A percentile compares a stretch with the other conserved stretches of the same genome.
Conservation (phyloP, 2,888 invertebrate genomes). For the Drosophila ochracea region DNA sequence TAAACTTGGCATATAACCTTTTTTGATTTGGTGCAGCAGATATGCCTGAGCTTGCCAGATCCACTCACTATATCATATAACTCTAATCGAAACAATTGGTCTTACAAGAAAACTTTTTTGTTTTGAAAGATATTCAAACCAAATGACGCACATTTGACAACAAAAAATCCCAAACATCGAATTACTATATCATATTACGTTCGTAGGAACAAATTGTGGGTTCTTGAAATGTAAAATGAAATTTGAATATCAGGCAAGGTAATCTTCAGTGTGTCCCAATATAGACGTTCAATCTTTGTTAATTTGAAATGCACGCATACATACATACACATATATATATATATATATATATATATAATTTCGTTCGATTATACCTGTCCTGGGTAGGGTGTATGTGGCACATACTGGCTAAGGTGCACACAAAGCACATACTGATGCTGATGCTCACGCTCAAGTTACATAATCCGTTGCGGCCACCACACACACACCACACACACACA, state of each 20-base stretch:
- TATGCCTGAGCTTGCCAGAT: neutral
- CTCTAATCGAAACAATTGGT: too few relatives aligned
- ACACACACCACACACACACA: slow-evolving; percentile 4
- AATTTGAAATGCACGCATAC: neutral
- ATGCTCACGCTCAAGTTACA: slow-evolving; percentile 54
- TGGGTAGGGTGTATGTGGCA: slow-evolving; percentile 16
- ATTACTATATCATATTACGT: neutral
- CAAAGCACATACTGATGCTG: neutral
- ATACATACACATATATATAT: neutral
- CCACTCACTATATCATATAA: neutral
- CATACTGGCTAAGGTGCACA: slow-evolving; percentile 21
- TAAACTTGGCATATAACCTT: too few relatives aligned
- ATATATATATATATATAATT: slow-evolving; percentile 2
- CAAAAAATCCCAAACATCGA: neutral
- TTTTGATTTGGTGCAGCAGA: too few relatives aligned
- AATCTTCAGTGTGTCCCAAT: neutral
- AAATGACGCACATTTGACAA: neutral
- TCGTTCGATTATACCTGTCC: slow-evolving; percentile 20
- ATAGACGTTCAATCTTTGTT: neutral
- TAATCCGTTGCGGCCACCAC: slow-evolving; percentile 40
- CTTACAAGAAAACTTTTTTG: neutral
- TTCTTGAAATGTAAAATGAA: neutral
- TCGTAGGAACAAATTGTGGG: neutral
- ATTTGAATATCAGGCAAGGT: neutral
- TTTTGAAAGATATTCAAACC: neutral